Evolutionary conservation across 2,888 invertebrate genomes (phyloP).

Genomic region (Eurytoma californica): DNA sequence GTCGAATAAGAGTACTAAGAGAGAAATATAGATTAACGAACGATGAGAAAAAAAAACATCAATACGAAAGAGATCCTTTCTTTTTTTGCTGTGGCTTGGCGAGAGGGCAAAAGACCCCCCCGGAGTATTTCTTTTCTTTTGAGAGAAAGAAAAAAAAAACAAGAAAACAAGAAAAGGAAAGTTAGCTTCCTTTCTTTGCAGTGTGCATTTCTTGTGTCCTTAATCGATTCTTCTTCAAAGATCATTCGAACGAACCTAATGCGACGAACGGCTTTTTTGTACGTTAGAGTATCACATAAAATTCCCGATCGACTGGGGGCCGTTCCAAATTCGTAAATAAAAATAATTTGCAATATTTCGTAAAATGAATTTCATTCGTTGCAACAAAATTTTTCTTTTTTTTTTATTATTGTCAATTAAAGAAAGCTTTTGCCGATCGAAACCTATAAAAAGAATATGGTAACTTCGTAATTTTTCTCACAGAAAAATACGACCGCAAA

Average conservation of each 20-base stretch:
- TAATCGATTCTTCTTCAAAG: slow-evolving; percentile 23
- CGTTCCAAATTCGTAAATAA: slow-evolving; percentile 55
- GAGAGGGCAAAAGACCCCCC: slow-evolving; percentile 4
- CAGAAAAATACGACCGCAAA: too few relatives aligned
- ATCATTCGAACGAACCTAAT: slow-evolving; percentile 53
- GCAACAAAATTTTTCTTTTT: not conserved
- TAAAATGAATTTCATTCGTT: slow-evolving; percentile 4
- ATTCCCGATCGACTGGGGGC: slow-evolving; percentile 65
- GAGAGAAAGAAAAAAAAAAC: not conserved
- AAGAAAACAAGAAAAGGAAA: slow-evolving; percentile 18
- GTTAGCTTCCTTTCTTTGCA: slow-evolving; percentile 17
- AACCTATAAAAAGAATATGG: too few relatives aligned
- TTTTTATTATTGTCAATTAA: too few relatives aligned
- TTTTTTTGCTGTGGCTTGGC: not conserved
- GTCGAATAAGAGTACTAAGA: not conserved
- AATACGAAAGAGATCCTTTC: slow-evolving; percentile 42
- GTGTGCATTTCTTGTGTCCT: slow-evolving; percentile 19
- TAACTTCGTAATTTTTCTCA: too few relatives aligned
- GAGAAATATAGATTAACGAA: slow-evolving; percentile 4
- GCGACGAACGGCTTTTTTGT: slow-evolving; percentile 65
- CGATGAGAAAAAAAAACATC: slow-evolving; percentile 4
- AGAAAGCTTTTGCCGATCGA: too few relatives aligned
- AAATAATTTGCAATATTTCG: slow-evolving; percentile 4
- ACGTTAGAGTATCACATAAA: slow-evolving; percentile 74
- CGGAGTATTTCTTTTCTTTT: slow-evolving; percentile 27